Percentiles rank a stretch among this genome's conserved stretches.
Evolutionary conservation across 2,797 vertebrate genomes (phyloP).

Genomic region (Basileuterus tristriatus): DNA sequence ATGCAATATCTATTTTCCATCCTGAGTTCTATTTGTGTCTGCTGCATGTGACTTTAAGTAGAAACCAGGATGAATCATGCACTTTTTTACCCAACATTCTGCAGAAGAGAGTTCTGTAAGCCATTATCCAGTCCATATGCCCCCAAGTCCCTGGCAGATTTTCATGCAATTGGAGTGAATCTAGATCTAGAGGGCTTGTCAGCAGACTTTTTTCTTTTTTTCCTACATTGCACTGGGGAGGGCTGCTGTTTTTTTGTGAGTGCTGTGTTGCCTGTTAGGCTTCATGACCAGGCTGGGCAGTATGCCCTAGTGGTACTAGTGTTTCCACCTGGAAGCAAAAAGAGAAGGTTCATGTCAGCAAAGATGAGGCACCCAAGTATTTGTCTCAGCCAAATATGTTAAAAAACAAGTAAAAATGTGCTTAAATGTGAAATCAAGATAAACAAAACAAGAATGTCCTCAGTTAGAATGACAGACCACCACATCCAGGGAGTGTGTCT

Average conservation of each 20-base stretch:
- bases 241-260: neutral
- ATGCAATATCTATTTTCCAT: conserved; percentile 9
- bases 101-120: neutral
- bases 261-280: neutral
- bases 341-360: neutral
- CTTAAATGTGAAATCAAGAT: neutral
- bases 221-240: fast-evolving
- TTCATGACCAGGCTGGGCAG: neutral
- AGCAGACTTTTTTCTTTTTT: neutral
- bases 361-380: neutral
- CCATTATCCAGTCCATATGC: neutral
- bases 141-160: neutral
- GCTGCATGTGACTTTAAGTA: neutral
- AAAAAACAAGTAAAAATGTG: neutral
- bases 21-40: conserved; percentile 1
- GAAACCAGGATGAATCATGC: neutral
- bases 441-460: neutral
- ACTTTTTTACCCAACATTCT: neutral
- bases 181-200: neutral
- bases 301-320: neutral
- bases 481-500: neutral
- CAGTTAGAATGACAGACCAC: neutral
- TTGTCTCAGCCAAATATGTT: neutral
- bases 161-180: neutral
- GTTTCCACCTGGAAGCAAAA: conserved; percentile 25